Percentiles rank a stretch among this genome's conserved stretches.
phyloP scores from a whole-genome alignment of 2,113 vertebrate species.

The Loxodonta africana region DNA sequence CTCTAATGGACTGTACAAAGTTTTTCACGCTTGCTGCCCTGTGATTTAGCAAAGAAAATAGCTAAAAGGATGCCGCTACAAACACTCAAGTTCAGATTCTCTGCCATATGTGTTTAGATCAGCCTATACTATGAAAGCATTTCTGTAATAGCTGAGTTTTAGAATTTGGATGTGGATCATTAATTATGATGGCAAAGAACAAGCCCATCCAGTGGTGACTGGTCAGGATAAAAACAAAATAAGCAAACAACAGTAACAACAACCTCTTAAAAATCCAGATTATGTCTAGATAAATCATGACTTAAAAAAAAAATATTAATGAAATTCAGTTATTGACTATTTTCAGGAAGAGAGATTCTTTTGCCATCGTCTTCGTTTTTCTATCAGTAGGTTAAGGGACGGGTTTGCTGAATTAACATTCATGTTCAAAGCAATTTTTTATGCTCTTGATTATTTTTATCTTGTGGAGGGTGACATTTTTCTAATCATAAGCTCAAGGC shows the following conservation, averaged over 20 bases:
- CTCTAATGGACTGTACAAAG: not conserved
- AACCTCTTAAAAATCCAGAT: not conserved
- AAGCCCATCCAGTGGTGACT: not conserved
- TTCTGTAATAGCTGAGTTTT: constrained; percentile 5
- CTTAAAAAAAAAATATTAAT: not conserved
- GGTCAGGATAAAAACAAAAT: not conserved
- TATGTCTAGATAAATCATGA: not conserved
- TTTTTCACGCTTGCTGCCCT: not conserved
- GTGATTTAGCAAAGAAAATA: not conserved
- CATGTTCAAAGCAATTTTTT: constrained; percentile 8
- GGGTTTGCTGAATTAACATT: not conserved
- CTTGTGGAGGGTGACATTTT: constrained; percentile 10
- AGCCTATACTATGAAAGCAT: not conserved
- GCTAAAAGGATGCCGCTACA: fast-evolving
- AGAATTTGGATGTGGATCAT: not conserved
- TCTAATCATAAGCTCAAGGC: constrained; percentile 11
- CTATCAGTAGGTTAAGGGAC: not conserved
- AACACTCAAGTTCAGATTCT: not conserved
- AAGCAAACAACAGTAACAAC: not conserved
- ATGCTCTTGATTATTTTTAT: constrained; percentile 57
- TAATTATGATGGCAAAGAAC: not conserved
- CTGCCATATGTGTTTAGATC: not conserved
- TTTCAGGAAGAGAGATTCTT: not conserved
- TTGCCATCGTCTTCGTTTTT: not conserved
- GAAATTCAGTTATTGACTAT: constrained; percentile 21